Evolutionary conservation across 2,888 invertebrate species (phyloP), one percentile per base, ranked within the genome.

Genomic region (Mesorhabditis sp.): DNA sequence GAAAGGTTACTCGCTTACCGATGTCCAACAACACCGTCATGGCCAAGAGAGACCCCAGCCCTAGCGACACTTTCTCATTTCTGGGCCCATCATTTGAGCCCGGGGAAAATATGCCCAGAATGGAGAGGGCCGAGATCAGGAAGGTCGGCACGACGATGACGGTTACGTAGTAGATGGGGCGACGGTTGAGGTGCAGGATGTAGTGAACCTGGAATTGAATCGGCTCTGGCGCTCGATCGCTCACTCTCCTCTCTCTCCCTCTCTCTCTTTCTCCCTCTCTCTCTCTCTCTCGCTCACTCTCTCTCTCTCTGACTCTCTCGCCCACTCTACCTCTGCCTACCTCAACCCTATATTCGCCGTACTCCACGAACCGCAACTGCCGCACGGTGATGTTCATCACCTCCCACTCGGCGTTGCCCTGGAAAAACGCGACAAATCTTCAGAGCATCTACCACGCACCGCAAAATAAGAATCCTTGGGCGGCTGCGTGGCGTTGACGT

Each of bases 21-120:
- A 80, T 80, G 67, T 80, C 83, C 41, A 84, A 70, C 5, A 84
- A 75, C 0, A 84, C 84, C 43, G 84, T 83, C 82, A 84, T 84
- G 42, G 84, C 82, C 10, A 82, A 70, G 5, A 82, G 73, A 4
- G 76, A 76, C 1, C 82, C 82, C 4, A 82, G 71, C 0, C 82
- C 82, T 6, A 82, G 73, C 4, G 82, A 82, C 4, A 77, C 77
- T 73, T 82, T 83, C 66, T 83, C 83, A 68, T 76, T 79, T 15
- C 83, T 72, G 6, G 82, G 82, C 6, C 81, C 82, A 72, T 81
- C 81, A 67, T 77, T 80, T 7, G 74, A 72, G 13, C 80, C 81
- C 1, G 82, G 81, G n/a, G 78, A 76, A 75, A 83, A 83, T 45
- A 83, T 82, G 42, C 83, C 83, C 45, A 83, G 69, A 63, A 83